Evolutionary conservation across 1,140 invertebrate species (phyloP).

Genomic region (Platyscapa corneri): DNA sequence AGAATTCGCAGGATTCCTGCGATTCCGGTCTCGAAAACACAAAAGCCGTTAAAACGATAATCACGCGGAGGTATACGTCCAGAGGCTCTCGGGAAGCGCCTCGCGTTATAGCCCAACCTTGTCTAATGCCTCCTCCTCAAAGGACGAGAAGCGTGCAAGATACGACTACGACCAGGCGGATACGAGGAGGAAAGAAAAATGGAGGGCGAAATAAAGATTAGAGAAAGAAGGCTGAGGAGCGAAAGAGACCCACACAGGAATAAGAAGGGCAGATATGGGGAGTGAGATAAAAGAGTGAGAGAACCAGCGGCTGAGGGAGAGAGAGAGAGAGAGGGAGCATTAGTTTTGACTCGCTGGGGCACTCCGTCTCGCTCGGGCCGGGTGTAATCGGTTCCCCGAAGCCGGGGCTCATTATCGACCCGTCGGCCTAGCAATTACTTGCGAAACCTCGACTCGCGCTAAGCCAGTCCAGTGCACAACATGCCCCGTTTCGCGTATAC

Average conservation of each 20-base stretch:
- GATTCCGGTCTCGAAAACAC: slow-evolving; percentile 7
- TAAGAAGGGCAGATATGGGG: slow-evolving; percentile 9
- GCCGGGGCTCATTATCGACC: slow-evolving; percentile 75
- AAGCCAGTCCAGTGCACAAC: not conserved
- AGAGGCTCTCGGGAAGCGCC: not conserved
- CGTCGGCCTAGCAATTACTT: slow-evolving; percentile 76
- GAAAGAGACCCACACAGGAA: not conserved
- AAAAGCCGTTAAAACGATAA: slow-evolving; percentile 24
- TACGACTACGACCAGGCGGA: slow-evolving; percentile 7
- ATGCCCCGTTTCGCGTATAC: not conserved
- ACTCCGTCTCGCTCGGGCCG: slow-evolving; percentile 60
- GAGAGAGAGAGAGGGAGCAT: slow-evolving; percentile 15
- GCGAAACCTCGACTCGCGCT: slow-evolving; percentile 63
- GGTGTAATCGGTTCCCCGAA: slow-evolving; percentile 75
- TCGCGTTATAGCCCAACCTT: not conserved
- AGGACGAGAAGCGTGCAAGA: slow-evolving; percentile 32
- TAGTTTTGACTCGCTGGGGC: slow-evolving; percentile 48
- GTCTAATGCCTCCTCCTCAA: slow-evolving; percentile 5
- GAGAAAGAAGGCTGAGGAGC: not conserved
- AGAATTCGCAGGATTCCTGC: not conserved
- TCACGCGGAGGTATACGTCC: not conserved
- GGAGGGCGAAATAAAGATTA: slow-evolving; percentile 31
- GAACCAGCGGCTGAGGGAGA: too few relatives aligned
- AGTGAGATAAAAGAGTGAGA: slow-evolving; percentile 36
- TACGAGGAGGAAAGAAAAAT: slow-evolving; percentile 3